Evolutionary conservation across 2,888 invertebrate genomes (phyloP), one percentile per base, ranked within the genome.

Genomic region (Luffia ferchaultella): DNA sequence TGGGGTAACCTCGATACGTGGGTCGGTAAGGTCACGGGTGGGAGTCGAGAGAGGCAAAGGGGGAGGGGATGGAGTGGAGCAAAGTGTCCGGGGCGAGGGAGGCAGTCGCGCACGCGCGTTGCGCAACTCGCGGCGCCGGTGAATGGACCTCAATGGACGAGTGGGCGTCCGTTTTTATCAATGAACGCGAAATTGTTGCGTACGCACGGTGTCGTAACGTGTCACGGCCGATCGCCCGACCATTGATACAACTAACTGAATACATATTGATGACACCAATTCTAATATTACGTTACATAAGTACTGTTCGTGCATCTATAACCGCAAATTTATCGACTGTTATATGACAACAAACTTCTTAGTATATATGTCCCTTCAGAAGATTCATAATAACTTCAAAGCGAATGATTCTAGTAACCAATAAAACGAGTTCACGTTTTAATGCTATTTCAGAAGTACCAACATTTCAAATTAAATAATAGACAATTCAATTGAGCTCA

Each of bases 101-200:
- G 58, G 64, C 63, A 62, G 64, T 62, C 63, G 64, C 67, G 68
- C 71, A 69, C 63, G 70, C 64, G 66, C 65, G 61, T 80, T 82
- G 80, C 71, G 73, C 79, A 80, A 82, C 60, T 61, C 56, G 45
- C 60, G 76, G 76, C 77, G 76, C 77, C 76, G 69, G 77, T 78
- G 79, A 79, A 79, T 79, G 82, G 79, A 75, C 64, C 61, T 69
- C 59, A 17, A 40, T 16, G 16, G 41, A 17, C 15, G 40, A 16
- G 80, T 79, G 75, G 78, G 83, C 67, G 76, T 68, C 59, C 61
- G 70, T 79, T 78, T 80, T 82, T 79, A 83, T 83, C 77, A 82
- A 83, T 83, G 83, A 75, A 79, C 77, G 75, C 76, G 66, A 78
- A 77, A 73, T 76, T 64, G 73, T 70, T 74, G 70, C 72, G 76